A percentile compares a stretch with the other conserved stretches of the same genome.
phyloP scores from a whole-genome alignment of 2,888 invertebrate species.

The Synanthedon myopaeformis region DNA sequence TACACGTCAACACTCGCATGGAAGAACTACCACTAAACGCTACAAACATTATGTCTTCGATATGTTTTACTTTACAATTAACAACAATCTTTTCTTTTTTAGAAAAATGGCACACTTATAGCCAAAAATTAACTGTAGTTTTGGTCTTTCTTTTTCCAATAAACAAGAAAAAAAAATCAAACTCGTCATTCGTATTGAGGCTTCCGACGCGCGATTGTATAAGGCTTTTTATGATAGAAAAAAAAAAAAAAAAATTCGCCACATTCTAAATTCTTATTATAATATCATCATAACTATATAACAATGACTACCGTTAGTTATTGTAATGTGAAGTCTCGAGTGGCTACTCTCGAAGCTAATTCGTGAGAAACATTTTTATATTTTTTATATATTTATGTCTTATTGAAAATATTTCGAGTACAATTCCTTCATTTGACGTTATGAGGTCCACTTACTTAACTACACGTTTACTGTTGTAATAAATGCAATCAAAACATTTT shows the following conservation, averaged over 20 bases:
- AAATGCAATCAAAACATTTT: conserved; percentile 6
- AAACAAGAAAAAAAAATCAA: conserved; percentile 20
- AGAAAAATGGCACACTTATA: conserved; percentile 53
- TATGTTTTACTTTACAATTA: conserved; percentile 60
- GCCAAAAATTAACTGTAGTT: conserved; percentile 32
- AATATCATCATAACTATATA: conserved; percentile 43
- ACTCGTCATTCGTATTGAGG: neutral
- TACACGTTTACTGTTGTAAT: conserved; percentile 4
- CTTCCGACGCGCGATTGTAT: neutral
- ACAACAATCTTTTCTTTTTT: conserved; percentile 36
- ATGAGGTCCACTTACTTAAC: conserved; percentile 24
- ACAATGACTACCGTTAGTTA: conserved; percentile 44
- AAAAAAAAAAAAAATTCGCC: neutral
- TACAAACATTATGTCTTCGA: conserved; percentile 60
- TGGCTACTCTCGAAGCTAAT: conserved; percentile 24
- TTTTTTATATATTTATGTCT: conserved; percentile 31
- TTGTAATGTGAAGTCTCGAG: conserved; percentile 40
- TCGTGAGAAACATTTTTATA: conserved; percentile 26
- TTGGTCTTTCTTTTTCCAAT: conserved; percentile 16
- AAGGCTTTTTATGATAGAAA: neutral
- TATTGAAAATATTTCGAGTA: conserved; percentile 44
- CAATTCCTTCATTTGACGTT: conserved; percentile 55
- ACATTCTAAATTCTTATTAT: conserved; percentile 14
- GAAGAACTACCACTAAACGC: conserved; percentile 67
- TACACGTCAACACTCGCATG: conserved; percentile 30